Evolutionary conservation across 2,797 vertebrate genomes (phyloP).

Genomic region (Menidia menidia): DNA sequence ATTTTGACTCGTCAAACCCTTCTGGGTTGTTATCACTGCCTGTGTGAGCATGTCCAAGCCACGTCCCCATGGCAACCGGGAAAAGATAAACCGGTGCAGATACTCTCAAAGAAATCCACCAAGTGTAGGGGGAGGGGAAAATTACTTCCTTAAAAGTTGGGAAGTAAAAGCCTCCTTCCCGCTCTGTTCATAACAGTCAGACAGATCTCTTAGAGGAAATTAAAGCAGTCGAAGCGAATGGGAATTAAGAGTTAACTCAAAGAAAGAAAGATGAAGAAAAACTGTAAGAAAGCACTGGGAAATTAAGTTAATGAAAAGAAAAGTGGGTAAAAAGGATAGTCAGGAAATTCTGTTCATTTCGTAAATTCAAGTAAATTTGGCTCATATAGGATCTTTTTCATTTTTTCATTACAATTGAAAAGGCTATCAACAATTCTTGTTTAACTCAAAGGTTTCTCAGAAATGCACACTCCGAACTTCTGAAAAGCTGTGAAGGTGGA

Average conservation of each 20-base stretch:
- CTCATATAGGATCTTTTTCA: background rate
- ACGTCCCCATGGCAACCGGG: conserved; percentile 33
- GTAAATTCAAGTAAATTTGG: background rate
- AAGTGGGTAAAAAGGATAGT: background rate
- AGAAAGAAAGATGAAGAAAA: background rate
- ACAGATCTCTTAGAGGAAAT: background rate
- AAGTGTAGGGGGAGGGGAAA: background rate
- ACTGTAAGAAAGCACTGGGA: background rate
- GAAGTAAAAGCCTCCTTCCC: background rate
- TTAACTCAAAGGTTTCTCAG: background rate
- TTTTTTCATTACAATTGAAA: background rate
- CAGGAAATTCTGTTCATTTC: background rate
- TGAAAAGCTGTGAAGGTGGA: conserved; percentile 40
- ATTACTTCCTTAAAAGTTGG: background rate
- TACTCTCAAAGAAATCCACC: conserved; percentile 16
- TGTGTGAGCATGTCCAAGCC: conserved; percentile 8
- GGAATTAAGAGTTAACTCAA: background rate
- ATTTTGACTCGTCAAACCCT: conserved; percentile 24
- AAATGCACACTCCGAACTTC: conserved; percentile 14
- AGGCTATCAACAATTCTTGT: background rate
- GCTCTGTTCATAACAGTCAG: background rate
- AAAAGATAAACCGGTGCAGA: conserved; percentile 29
- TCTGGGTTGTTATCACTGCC: conserved; percentile 35
- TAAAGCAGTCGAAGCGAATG: background rate
- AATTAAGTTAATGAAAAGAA: background rate